Conservation (phyloP, 2,888 invertebrate genomes). For the Sphecodes monilicornis region DNA sequence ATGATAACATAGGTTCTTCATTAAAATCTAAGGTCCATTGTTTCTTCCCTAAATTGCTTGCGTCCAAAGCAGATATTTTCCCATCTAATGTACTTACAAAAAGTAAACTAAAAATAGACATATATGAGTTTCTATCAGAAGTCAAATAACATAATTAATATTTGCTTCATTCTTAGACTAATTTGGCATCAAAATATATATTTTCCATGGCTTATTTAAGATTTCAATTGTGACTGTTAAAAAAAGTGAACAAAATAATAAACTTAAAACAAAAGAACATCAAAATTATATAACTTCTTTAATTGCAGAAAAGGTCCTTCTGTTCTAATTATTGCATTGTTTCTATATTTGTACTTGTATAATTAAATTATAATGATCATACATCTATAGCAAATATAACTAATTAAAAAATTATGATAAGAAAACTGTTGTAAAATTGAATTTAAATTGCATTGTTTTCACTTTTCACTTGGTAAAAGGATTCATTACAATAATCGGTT, state of each 20-base stretch:
- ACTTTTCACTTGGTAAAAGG: neutral
- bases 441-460: neutral
- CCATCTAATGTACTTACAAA: constrained; percentile 97
- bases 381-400: neutral
- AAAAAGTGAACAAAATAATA: neutral
- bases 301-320: neutral
- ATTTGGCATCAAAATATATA: neutral
- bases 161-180: neutral
- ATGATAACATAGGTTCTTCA: constrained; percentile 91
- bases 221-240: neutral
- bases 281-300: constrained; percentile 1
- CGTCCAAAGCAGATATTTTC: constrained; percentile 92
- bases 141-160: neutral
- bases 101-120: constrained; percentile 86
- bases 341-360: neutral
- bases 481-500: neutral
- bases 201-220: neutral
- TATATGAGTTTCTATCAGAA: neutral
- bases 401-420: neutral
- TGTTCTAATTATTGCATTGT: neutral
- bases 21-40: constrained; percentile 93
- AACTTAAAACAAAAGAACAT: neutral
- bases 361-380: neutral
- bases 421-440: neutral
- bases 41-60: constrained; percentile 88